Conservation (phyloP, 2,797 vertebrate genomes). For the Spinus olivaceus region DNA sequence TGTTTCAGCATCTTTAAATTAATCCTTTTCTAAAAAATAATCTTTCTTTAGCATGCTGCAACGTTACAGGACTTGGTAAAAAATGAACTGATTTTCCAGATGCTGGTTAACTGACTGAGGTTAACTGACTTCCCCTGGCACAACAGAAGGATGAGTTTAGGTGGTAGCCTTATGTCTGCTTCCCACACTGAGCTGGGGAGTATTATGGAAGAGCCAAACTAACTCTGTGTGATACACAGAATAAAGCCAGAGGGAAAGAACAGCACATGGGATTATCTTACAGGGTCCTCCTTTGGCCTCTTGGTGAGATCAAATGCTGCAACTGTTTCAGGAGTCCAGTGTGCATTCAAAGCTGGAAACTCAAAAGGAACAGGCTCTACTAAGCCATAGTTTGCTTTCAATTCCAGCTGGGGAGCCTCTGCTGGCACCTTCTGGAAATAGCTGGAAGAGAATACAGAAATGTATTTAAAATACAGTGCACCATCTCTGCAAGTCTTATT, state of each 20-base stretch:
- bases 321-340: slow-evolving; percentile 87
- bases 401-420: slow-evolving; percentile 89
- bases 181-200: background rate
- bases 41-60: background rate
- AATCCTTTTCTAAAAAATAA: background rate
- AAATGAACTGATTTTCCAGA: background rate
- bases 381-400: slow-evolving; percentile 95
- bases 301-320: slow-evolving; percentile 93
- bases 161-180: background rate
- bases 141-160: background rate
- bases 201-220: background rate
- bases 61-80: background rate
- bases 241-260: background rate
- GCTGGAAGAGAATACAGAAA: slow-evolving; percentile 69
- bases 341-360: slow-evolving; percentile 82
- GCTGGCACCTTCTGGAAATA: slow-evolving; percentile 96
- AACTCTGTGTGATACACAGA: background rate
- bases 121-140: background rate
- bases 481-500: background rate
- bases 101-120: background rate
- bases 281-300: slow-evolving; percentile 90
- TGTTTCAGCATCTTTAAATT: background rate
- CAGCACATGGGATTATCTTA: slow-evolving; percentile 49
- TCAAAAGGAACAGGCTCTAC: slow-evolving; percentile 89
- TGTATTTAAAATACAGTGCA: background rate